A percentile compares a stretch with the other conserved stretches of the same genome.
phyloP scores from a whole-genome alignment of 1,140 invertebrate species.

The Schmidtea mediterranea region DNA sequence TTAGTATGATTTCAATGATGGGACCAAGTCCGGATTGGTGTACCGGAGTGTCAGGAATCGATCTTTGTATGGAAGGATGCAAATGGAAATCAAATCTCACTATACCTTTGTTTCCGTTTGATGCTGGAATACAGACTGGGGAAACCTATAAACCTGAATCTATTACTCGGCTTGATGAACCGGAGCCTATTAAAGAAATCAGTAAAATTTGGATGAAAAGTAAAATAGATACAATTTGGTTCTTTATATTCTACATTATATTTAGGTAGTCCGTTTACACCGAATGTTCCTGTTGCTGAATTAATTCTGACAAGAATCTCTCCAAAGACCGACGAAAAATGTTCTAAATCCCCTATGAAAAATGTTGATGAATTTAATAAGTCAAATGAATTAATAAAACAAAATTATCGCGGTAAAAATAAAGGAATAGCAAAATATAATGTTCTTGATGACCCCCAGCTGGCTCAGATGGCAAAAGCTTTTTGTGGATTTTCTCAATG shows the following conservation, averaged over 20 bases:
- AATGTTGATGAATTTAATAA: neutral
- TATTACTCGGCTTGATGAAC: too few relatives aligned
- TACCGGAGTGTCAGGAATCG: conserved; percentile 49
- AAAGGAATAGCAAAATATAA: neutral
- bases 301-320: neutral
- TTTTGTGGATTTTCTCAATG: conserved; percentile 30
- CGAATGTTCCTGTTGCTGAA: conserved; percentile 1
- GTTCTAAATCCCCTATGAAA: neutral
- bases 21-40: conserved; percentile 67
- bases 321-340: neutral
- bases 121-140: conserved; percentile 59
- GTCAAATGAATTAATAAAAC: too few relatives aligned
- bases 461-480: conserved; percentile 1
- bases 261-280: conserved; percentile 2
- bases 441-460: neutral
- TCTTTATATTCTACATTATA: too few relatives aligned
- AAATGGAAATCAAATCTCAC: conserved; percentile 49
- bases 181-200: too few relatives aligned
- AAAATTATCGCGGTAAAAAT: too few relatives aligned
- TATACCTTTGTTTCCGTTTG: conserved; percentile 66
- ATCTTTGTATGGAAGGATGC: conserved; percentile 61
- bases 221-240: too few relatives aligned
- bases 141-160: too few relatives aligned
- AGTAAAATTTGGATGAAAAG: too few relatives aligned
- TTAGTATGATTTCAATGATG: conserved; percentile 63